These are phyloP conservation scores for Eurystomus gularis DNA, from an alignment of 2,113 vertebrate genomes.

Conservation along the genomic window DNA sequence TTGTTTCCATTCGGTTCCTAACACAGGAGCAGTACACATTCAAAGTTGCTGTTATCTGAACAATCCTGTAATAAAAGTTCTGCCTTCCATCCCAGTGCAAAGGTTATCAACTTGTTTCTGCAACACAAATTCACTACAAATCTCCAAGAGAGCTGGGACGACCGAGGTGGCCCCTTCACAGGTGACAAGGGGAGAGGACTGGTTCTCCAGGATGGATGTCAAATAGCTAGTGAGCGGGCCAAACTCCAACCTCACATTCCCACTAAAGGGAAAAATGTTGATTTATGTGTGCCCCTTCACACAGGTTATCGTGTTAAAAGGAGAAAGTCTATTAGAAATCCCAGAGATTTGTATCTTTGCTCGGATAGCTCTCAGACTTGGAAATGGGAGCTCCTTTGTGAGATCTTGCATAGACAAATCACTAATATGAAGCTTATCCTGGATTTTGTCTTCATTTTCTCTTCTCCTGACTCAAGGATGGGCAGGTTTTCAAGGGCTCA, in stretches of 20 bases:
- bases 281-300: background rate
- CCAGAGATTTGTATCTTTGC: background rate
- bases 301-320: background rate
- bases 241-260: background rate
- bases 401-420: background rate
- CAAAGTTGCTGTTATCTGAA: conserved; percentile 15
- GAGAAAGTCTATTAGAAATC: background rate
- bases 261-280: background rate
- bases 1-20: background rate
- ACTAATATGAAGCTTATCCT: background rate
- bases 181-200: background rate
- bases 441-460: background rate
- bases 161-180: background rate
- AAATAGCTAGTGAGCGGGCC: background rate
- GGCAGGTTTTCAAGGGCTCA: background rate
- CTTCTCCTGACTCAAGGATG: background rate
- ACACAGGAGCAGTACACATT: background rate
- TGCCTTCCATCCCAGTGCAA: background rate
- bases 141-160: background rate
- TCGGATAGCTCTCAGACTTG: background rate
- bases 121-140: background rate
- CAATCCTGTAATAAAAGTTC: conserved; percentile 15
- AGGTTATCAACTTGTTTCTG: conserved; percentile 49
- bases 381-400: background rate
- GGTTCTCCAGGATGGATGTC: background rate